Evolutionary conservation across 2,797 vertebrate species (phyloP).

Genomic region (Danio choprae): DNA sequence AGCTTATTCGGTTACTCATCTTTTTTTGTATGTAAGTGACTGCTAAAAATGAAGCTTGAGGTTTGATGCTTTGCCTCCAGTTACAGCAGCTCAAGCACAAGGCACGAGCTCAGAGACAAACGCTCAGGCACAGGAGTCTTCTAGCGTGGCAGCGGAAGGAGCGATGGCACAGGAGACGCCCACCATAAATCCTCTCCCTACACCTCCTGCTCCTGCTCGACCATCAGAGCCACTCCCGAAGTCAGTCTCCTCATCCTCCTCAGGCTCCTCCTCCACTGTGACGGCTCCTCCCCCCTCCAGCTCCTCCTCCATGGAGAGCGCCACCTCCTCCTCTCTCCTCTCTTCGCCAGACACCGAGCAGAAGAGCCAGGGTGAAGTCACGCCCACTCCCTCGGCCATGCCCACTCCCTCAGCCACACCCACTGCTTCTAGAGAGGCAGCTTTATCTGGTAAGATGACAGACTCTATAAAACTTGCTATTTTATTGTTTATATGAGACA

Average conservation of each 20-base stretch:
- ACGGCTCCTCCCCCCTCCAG: slow-evolving; percentile 81
- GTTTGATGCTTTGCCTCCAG: slow-evolving; percentile 67
- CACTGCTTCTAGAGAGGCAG: slow-evolving; percentile 67
- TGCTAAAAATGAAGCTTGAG: background rate
- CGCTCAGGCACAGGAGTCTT: slow-evolving; percentile 76
- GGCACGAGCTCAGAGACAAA: slow-evolving; percentile 70
- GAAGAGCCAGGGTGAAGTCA: slow-evolving; percentile 72
- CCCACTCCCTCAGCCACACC: slow-evolving; percentile 58
- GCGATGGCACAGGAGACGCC: slow-evolving; percentile 76
- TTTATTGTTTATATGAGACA: background rate
- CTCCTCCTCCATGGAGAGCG: slow-evolving; percentile 80
- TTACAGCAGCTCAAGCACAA: slow-evolving; percentile 82
- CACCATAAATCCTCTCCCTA: slow-evolving; percentile 35
- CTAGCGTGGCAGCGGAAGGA: slow-evolving; percentile 61
- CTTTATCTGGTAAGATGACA: slow-evolving; percentile 74
- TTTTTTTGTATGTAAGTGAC: too few relatives aligned
- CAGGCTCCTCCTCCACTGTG: slow-evolving; percentile 77
- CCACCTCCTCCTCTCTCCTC: slow-evolving; percentile 75
- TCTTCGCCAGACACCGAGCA: slow-evolving; percentile 85
- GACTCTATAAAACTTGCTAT: background rate
- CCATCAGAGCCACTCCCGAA: slow-evolving; percentile 62
- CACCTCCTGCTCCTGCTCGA: slow-evolving; percentile 63
- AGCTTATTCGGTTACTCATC: too few relatives aligned
- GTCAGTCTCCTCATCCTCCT: slow-evolving; percentile 76
- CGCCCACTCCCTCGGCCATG: slow-evolving; percentile 54